Evolutionary conservation across 2,888 invertebrate species (phyloP), one percentile per base, ranked within the genome.

Genomic region (Acanthopleura granulata): DNA sequence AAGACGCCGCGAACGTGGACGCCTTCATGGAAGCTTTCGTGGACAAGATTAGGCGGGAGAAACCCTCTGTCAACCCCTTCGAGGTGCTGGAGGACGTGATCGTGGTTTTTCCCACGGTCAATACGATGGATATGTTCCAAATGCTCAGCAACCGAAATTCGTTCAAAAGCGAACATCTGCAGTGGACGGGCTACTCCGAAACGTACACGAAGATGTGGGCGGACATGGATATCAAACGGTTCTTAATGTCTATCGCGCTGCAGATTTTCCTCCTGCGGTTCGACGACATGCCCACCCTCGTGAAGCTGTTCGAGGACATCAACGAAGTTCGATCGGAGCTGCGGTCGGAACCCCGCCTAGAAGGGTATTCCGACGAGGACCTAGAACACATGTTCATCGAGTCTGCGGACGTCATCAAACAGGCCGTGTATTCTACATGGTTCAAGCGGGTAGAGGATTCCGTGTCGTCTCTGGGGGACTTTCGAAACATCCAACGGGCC

Each of bases 131-230:
- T 18, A 15, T 18, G 51, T 51, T 51, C 18, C 51, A 51, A 51
- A 51, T 51, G 51, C 18, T 51, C 14, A 51, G 18, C 51, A 51
- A 51, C 51, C 14, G 51, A 51, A 51, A 51, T 18, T 51, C 51
- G 51, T 51, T 51, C 51, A 51, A 51, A 51, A 51, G 51, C 51
- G 51, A 51, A 51, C 18, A 18, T 51, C 51, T 51, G 51, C 51
- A 51, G 18, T 51, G 51, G 51, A 51, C 51, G 51, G 51, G 51
- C 51, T 51, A 51, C 51, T 51, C 51, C 14, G 51, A 51, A 51
- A 18, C 51, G 14, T 51, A 51, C 51, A 18, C 51, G 14, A 51
- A 51, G 18, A 51, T 51, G 51, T 51, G 51, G 51, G 51, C 51
- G 51, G 51, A 14, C 14, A 18, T 18, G 51, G 51, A 51, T 51